Percentiles rank a stretch among this genome's conserved stretches.
Evolutionary conservation across 2,888 invertebrate species (phyloP).

Genomic region (Meandrusa payeni): DNA sequence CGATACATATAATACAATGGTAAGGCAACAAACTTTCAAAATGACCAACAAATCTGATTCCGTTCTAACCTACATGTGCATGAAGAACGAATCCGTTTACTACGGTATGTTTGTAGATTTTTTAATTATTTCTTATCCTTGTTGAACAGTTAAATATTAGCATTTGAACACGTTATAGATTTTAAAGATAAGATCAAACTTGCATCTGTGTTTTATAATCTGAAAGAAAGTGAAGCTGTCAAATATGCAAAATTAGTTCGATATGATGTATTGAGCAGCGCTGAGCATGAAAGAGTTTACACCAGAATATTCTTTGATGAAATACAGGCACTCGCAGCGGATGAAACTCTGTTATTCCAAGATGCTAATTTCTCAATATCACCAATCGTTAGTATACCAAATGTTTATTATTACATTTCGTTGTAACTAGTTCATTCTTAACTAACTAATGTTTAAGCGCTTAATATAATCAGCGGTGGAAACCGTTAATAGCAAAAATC

Average conservation of each 20-base stretch:
- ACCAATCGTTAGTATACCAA: slow-evolving; percentile 67
- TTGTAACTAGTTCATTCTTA: too few species aligned
- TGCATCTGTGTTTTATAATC: slow-evolving; percentile 54
- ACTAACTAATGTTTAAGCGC: too few species aligned
- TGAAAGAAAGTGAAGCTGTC: slow-evolving; percentile 56
- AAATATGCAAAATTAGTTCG: slow-evolving; percentile 59
- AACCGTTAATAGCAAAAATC: too few species aligned
- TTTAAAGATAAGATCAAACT: slow-evolving; percentile 68
- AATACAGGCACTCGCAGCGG: slow-evolving; percentile 63
- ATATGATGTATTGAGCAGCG: slow-evolving; percentile 63
- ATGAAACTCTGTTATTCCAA: slow-evolving; percentile 57
- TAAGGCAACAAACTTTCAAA: slow-evolving; percentile 69
- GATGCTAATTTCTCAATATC: slow-evolving; percentile 72
- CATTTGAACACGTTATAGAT: slow-evolving; percentile 52
- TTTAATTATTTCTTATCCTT: too few species aligned
- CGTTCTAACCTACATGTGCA: slow-evolving; percentile 79
- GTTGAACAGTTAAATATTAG: too few species aligned
- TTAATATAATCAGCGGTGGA: too few species aligned
- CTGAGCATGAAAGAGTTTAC: slow-evolving; percentile 66
- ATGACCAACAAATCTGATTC: slow-evolving; percentile 79
- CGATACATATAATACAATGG: slow-evolving; percentile 81
- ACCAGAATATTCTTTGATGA: slow-evolving; percentile 70
- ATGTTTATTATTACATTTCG: not conserved
- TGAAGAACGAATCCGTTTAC: slow-evolving; percentile 67
- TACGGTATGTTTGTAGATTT: slow-evolving; percentile 47